A percentile compares a stretch with the other conserved stretches of the same genome.
Conservation (phyloP, 2,797 vertebrate genomes). For the Clarias laeviceps region DNA sequence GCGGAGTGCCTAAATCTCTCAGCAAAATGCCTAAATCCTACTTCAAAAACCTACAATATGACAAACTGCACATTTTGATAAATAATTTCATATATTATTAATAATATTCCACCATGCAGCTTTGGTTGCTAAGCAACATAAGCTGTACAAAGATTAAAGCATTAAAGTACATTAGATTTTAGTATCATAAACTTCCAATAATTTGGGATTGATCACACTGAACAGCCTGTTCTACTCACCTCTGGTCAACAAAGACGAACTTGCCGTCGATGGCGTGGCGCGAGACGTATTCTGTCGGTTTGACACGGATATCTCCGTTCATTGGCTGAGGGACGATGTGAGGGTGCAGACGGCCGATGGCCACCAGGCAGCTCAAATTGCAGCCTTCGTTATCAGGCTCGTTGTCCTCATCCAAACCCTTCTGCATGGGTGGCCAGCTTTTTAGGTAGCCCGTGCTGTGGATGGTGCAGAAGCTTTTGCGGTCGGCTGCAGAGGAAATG, state of each 20-base stretch:
- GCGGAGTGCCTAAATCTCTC: background rate
- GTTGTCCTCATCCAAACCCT: constrained; percentile 95
- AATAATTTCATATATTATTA: background rate
- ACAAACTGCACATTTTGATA: background rate
- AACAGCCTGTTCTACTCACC: constrained; percentile 74
- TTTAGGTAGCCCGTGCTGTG: constrained; percentile 98
- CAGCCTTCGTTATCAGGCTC: constrained; percentile 96
- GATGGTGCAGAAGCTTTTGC: constrained; percentile 99
- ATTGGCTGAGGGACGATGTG: constrained; percentile 89
- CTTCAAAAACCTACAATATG: no score
- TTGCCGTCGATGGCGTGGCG: constrained; percentile 97
- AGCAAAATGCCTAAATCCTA: background rate
- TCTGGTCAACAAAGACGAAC: constrained; percentile 98
- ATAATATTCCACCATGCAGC: background rate
- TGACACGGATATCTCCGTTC: constrained; percentile 91
- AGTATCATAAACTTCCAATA: background rate
- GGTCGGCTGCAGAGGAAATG: constrained; percentile 78
- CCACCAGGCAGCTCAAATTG: constrained; percentile 96
- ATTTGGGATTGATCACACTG: background rate
- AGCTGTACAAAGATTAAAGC: background rate
- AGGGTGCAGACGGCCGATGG: constrained; percentile 93
- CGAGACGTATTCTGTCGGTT: constrained; percentile 95
- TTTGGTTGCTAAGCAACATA: background rate
- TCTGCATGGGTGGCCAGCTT: constrained; percentile 98
- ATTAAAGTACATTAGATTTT: background rate